Base-by-base conservation (phyloP, 1,140 invertebrate species). In the Plectrocnemia conspersa region DNA sequence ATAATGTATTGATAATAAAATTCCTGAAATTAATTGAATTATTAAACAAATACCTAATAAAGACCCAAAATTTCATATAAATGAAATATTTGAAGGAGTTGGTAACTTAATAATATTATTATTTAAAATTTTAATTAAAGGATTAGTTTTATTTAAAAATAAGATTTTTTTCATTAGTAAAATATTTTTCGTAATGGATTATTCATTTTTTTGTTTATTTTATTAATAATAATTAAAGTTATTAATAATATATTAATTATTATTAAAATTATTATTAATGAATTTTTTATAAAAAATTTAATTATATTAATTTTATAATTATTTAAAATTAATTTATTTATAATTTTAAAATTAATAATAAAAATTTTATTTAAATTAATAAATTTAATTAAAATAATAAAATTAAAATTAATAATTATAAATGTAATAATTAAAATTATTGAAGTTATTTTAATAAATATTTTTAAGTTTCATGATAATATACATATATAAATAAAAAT, bases 1-100 rank as follows among this genome's bases (percentile, higher is more conserved):
- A 70, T 80, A 81, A 68, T 82, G 76, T 74, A 81, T 79, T 2
- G 78, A 71, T 74, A 81, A 69, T 68, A 82, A 81, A 63, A 79
- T 50, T 52, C 79, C 77, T 33, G 73, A 75, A 52, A 79, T 58
- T 74, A 81, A 78, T 79, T 81, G 78, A 65, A 75, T 76, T 58
- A 74, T 66, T 77, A 82, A 71, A 63, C 71, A 78, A 69, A 81
- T 63, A 52, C 76, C 79, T 71, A 82, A 64, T 63, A 81, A 41
- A 10, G 77, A 80, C 15, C 77, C 78, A 68, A 75, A 75, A 65
- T 76, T 76, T 74, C 74, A 76, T 74, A 72, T 71, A 36, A 61
- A 54, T 47, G 72, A 72, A 66, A 77, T 78, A 67, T 76, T 76
- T 50, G 69, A 72, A 0, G 74, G 75, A 2, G 74, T 68, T 0